A percentile compares a stretch with the other conserved stretches of the same genome.
Evolutionary conservation across 2,797 vertebrate species (phyloP).

Genomic region (Pangasius krempfi): DNA sequence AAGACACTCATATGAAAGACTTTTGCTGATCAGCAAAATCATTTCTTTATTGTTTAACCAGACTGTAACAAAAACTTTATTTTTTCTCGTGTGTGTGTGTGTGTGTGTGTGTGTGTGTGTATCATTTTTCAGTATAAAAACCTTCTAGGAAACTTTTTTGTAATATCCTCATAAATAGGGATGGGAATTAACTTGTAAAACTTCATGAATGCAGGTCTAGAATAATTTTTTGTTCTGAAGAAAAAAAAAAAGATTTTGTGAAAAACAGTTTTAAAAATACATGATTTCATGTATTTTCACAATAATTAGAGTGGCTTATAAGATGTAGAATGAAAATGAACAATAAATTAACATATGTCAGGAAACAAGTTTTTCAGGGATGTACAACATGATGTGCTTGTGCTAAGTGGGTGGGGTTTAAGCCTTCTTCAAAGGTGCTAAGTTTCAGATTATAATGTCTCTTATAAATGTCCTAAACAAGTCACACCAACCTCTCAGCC

Average conservation of each 20-base stretch:
- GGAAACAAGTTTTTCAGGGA: neutral
- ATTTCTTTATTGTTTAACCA: neutral
- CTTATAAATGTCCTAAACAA: neutral
- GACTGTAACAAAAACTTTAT: neutral
- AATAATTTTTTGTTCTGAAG: neutral
- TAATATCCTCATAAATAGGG: no score
- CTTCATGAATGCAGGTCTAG: neutral
- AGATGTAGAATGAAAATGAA: neutral
- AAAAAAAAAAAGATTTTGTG: neutral
- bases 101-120: no score
- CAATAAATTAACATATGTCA: neutral
- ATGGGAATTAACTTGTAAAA: no score
- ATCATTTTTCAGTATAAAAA: no score
- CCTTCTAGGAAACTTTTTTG: no score
- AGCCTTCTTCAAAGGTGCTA: neutral
- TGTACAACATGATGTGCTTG: neutral
- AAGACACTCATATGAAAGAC: no score
- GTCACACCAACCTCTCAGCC: neutral
- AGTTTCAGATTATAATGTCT: neutral
- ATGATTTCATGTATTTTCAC: neutral
- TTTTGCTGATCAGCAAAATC: no score
- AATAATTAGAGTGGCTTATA: neutral
- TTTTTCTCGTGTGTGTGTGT: no score
- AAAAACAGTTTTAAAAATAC: neutral
- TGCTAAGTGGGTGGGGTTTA: neutral